Evolutionary conservation across 2,113 vertebrate genomes (phyloP).

Genomic region (Camelus dromedarius): DNA sequence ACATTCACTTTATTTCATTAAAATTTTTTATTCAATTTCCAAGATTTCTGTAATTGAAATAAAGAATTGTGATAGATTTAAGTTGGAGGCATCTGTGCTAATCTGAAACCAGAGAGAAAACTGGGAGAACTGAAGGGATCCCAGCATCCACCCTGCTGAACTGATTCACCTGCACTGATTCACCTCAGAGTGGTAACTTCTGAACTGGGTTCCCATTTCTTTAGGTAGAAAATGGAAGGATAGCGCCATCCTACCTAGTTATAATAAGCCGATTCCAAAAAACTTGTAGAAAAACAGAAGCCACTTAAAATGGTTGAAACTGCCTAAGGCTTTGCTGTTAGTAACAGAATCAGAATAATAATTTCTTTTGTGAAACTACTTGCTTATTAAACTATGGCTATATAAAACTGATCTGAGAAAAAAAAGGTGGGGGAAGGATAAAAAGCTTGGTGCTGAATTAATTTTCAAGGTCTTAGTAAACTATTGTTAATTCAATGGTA

Average conservation of each 20-base stretch:
- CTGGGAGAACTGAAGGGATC: neutral
- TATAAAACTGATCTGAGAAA: neutral
- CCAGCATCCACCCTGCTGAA: neutral
- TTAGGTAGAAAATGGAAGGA: neutral
- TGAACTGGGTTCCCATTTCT: neutral
- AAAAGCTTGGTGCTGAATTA: neutral
- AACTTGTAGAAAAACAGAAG: neutral
- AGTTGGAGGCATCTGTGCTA: neutral
- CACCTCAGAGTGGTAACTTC: neutral
- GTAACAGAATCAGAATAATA: neutral
- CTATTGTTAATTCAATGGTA: neutral
- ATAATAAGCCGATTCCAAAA: neutral
- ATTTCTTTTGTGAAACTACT: neutral
- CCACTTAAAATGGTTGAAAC: neutral
- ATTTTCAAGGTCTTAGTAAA: slow-evolving; percentile 28
- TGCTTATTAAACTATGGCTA: neutral
- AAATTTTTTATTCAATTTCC: neutral
- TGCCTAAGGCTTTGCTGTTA: neutral
- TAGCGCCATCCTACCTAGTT: neutral
- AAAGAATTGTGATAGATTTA: neutral
- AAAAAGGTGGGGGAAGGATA: neutral
- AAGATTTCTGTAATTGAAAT: neutral
- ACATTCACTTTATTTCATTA: neutral
- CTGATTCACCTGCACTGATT: neutral
- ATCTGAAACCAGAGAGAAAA: neutral